Evolutionary conservation across 2,113 vertebrate species (phyloP), one percentile per base, ranked within the genome.

Genomic region (Tretioscincus oriximinensis): DNA sequence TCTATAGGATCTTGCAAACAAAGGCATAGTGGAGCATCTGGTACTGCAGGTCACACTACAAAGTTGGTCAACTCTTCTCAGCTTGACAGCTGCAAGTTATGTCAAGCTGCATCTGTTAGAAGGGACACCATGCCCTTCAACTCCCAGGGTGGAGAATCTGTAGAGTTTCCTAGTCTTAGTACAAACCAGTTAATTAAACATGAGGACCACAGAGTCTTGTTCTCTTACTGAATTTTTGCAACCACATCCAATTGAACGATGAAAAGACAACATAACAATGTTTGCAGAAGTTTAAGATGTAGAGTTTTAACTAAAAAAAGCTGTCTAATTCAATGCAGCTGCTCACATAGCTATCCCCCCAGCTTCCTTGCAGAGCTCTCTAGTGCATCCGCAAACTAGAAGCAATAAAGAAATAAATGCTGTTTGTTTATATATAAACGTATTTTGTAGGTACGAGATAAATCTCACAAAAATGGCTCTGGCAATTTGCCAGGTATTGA

Each of bases 401-500:
- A 81, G 35, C n/a, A 80, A 64, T 6, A 4, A 64, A 0, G 0
- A 9, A 68, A 47, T 26, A 29, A 76, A 76, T 31, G 41, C 8
- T 35, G 45, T 63, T 29, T n/a, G 28, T 64, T 31, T 73, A 80
- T 85, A 64, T 41, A 5, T 41, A 72, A 60, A 5, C 77, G 84
- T 76, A 85, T 75, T 83, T 47, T 67, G 47, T 20, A 18, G 31
- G 0, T 0, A 80, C 84, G 41, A 9, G 58, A 81, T 85, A 84
- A 91, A 89, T 63, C 58, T 80, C 86, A 83, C 49, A 77, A 54
- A 86, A 90, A 41, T 88, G 0, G 41, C 9, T 8, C 80, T 85
- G 85, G 84, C 66, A 0, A 72, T 14, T 35, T 9, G 77, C 89
- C 85, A 87, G 45, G 74, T 78, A 67, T 47, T 85, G 82, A 88